phyloP scores from a whole-genome alignment of 2,888 invertebrate genomes.

The Aphrophora alni region DNA sequence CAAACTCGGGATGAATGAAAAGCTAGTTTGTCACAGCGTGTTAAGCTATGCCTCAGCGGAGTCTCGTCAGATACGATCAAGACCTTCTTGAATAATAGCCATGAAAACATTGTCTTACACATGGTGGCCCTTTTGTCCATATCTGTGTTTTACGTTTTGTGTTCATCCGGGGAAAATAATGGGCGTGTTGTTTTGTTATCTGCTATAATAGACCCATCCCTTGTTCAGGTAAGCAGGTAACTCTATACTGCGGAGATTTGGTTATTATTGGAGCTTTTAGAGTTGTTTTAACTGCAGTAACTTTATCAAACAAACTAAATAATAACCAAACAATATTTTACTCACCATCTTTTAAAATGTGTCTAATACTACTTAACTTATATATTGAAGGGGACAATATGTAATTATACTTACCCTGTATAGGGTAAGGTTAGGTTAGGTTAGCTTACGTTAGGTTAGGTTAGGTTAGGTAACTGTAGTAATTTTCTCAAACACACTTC shows the following conservation, averaged over 20 bases:
- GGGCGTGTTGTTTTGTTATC: neutral
- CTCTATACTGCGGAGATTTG: neutral
- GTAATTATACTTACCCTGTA: no score
- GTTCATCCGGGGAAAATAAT: constrained; percentile 6
- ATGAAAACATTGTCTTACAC: constrained; percentile 1
- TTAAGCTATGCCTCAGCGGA: neutral
- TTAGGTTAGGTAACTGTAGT: no score
- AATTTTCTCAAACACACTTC: no score
- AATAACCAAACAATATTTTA: no score
- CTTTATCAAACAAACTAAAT: no score
- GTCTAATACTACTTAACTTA: no score
- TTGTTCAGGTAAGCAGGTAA: neutral
- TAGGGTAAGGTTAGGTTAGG: no score
- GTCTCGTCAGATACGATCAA: neutral
- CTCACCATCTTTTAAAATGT: no score
- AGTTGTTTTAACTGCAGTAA: no score
- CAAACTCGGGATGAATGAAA: neutral
- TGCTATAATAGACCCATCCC: neutral
- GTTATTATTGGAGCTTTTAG: no score
- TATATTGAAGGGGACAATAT: no score
- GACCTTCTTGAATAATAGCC: constrained; percentile 6
- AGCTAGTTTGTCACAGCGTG: neutral
- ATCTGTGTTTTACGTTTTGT: neutral
- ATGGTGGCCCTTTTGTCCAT: neutral
- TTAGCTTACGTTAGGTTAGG: no score